Conservation (phyloP, 2,888 invertebrate genomes). For the Branchellion lobata region DNA sequence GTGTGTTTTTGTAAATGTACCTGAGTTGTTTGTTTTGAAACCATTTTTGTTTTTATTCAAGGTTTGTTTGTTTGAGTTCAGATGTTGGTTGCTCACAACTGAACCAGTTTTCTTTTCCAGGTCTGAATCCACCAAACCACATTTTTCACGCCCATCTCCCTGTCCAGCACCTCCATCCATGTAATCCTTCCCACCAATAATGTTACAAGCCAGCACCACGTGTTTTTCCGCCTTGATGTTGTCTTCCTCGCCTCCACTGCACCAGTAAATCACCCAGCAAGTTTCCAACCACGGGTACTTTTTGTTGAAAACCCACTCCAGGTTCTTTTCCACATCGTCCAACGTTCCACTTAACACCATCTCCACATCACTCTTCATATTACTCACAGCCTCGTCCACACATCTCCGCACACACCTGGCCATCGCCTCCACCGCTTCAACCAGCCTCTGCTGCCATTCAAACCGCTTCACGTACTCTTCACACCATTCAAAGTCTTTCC, state of each 20-base stretch:
- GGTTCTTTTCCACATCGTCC: not conserved
- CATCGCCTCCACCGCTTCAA: not conserved
- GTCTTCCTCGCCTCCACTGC: not conserved
- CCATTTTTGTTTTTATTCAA: no score
- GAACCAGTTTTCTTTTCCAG: not conserved
- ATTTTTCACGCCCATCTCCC: not conserved
- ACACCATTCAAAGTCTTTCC: not conserved
- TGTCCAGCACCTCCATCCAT: not conserved
- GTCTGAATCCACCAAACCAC: not conserved
- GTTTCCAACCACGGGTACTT: not conserved
- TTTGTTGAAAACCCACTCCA: not conserved
- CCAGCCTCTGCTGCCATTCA: not conserved
- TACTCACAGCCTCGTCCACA: not conserved
- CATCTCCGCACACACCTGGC: not conserved
- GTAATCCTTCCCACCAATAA: not conserved
- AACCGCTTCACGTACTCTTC: constrained; percentile 1
- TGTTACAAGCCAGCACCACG: not conserved
- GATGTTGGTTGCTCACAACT: not conserved
- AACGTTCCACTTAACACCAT: not conserved
- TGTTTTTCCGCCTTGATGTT: not conserved
- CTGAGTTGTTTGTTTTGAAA: no score
- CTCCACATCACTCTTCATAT: not conserved
- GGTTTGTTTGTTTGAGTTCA: not conserved
- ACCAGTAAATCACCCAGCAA: not conserved
- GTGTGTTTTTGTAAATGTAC: no score